phyloP scores from a whole-genome alignment of 2,797 vertebrate species.

The Takifugu rubripes region DNA sequence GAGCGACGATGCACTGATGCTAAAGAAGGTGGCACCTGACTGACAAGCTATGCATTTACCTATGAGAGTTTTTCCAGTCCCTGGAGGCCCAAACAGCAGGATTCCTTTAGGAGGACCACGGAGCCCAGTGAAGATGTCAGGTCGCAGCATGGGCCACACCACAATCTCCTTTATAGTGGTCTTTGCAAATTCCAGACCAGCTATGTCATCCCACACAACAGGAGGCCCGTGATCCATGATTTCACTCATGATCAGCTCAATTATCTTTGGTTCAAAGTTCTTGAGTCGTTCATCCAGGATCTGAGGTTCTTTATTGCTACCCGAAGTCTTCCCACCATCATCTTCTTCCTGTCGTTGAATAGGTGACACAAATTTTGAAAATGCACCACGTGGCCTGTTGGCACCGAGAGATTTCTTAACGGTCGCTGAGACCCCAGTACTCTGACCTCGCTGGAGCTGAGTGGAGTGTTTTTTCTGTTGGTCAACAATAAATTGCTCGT shows the following conservation, averaged over 20 bases:
- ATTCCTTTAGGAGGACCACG: conserved; percentile 95
- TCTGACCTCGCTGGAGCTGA: conserved; percentile 65
- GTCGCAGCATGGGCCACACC: conserved; percentile 97
- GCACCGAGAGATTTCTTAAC: conserved; percentile 91
- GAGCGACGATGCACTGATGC: conserved; percentile 95
- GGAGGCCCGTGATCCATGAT: conserved; percentile 95
- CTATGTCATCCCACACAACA: conserved; percentile 92
- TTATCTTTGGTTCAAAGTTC: conserved; percentile 92
- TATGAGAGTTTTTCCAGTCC: conserved; percentile 96
- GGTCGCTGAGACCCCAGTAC: conserved; percentile 54
- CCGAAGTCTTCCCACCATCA: conserved; percentile 38
- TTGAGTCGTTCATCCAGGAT: conserved; percentile 85
- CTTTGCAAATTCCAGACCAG: conserved; percentile 95
- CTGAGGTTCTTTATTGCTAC: conserved; percentile 48
- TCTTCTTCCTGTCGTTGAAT: conserved; percentile 81
- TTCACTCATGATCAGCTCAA: conserved; percentile 95
- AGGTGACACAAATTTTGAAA: conserved; percentile 91
- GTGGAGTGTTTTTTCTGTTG: conserved; percentile 84
- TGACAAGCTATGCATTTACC: conserved; percentile 97
- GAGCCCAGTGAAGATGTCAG: conserved; percentile 94
- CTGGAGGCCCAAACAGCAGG: conserved; percentile 93
- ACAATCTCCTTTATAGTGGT: conserved; percentile 96
- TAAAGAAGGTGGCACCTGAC: conserved; percentile 96
- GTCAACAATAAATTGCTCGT: conserved; percentile 85
- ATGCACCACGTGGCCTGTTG: conserved; percentile 83